These are phyloP conservation scores for Cylas formicarius DNA, from an alignment of 1,140 invertebrate genomes.

Conservation along the genomic window DNA sequence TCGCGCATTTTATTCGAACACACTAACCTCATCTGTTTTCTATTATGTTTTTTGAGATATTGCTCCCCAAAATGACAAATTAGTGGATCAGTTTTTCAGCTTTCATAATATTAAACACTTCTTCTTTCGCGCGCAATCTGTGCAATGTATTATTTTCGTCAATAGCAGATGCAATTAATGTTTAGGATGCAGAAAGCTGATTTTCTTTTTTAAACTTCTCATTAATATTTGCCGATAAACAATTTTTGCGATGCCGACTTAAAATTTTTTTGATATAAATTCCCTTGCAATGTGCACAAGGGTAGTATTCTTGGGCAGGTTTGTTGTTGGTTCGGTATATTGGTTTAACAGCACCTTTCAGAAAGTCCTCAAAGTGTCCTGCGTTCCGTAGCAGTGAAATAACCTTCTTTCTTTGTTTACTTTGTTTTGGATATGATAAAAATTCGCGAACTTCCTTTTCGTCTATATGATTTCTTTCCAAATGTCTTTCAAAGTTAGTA, in stretches of 20 bases:
- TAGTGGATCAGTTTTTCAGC: constrained; percentile 23
- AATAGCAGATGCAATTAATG: constrained; percentile 17
- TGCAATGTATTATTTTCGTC: constrained; percentile 13
- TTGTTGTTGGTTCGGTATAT: constrained; percentile 10
- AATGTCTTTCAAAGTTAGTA: constrained; percentile 26
- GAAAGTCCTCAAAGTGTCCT: constrained; percentile 17
- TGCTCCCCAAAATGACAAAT: constrained; percentile 22
- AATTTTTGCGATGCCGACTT: constrained; percentile 17
- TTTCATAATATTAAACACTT: constrained; percentile 26
- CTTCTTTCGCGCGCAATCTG: constrained; percentile 20
- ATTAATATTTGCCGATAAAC: too few relatives aligned
- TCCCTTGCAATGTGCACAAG: constrained; percentile 17
- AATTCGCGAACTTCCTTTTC: constrained; percentile 19
- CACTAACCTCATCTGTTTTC: constrained; percentile 18
- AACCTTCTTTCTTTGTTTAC: constrained; percentile 17
- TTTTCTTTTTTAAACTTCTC: constrained; percentile 5
- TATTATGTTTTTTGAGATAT: constrained; percentile 28
- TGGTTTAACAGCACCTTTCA: constrained; percentile 12
- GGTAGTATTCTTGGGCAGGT: constrained; percentile 21
- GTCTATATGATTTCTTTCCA: constrained; percentile 18
- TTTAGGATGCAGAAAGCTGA: constrained; percentile 16
- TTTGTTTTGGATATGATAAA: constrained; percentile 19
- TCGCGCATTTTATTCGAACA: constrained; percentile 27
- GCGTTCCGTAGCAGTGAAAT: constrained; percentile 14
- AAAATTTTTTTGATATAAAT: constrained; percentile 23